A percentile compares a stretch with the other conserved stretches of the same genome.
phyloP scores from a whole-genome alignment of 2,113 vertebrate species.

The Corydoras maculifer region DNA sequence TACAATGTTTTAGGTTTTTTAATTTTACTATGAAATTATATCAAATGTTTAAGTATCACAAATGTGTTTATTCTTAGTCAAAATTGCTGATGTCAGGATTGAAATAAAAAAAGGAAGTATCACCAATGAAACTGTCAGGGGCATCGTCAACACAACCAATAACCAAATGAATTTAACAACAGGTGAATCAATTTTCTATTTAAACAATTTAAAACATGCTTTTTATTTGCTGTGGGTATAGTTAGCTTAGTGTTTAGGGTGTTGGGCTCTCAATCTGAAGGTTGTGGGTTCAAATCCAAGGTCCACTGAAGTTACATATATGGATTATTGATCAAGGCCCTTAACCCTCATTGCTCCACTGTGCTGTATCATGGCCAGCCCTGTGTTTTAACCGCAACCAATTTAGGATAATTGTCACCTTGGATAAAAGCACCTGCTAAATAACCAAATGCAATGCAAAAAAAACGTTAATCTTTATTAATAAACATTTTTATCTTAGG shows the following conservation, averaged over 20 bases:
- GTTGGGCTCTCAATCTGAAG: no score
- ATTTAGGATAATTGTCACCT: no score
- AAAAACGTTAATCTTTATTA: not conserved
- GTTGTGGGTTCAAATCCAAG: no score
- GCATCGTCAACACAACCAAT: constrained; percentile 54
- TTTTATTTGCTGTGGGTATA: no score
- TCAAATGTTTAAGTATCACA: not conserved
- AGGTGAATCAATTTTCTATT: constrained; percentile 28
- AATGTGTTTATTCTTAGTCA: constrained; percentile 34
- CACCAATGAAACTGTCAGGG: constrained; percentile 41
- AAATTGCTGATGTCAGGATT: constrained; percentile 42
- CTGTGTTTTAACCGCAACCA: no score
- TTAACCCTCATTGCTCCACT: no score
- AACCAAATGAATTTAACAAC: constrained; percentile 36
- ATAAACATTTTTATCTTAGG: constrained; percentile 34
- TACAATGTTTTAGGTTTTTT: not conserved
- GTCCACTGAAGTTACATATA: no score
- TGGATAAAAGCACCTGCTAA: no score
- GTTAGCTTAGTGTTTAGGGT: no score
- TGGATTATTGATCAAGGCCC: no score
- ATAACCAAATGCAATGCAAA: no score
- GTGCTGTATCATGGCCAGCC: no score
- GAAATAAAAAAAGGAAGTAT: constrained; percentile 51
- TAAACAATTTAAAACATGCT: not conserved
- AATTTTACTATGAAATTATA: not conserved